phyloP scores from a whole-genome alignment of 2,113 vertebrate genomes.

The Burhinus oedicnemus region DNA sequence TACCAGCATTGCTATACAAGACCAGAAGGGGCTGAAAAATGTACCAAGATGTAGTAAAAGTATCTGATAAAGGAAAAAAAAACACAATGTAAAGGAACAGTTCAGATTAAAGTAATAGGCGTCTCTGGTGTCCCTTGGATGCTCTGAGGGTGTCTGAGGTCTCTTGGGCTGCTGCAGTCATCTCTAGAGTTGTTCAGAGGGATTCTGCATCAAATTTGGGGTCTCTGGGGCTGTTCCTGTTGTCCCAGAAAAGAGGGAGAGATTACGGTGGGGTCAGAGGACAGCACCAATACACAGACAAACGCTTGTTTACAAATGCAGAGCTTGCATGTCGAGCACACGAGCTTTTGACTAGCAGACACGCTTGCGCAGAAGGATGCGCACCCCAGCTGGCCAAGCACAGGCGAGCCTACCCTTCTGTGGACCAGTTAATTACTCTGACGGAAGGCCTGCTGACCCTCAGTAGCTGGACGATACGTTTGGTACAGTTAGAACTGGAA shows the following conservation, averaged over 20 bases:
- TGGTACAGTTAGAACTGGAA: neutral
- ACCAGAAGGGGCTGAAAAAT: neutral
- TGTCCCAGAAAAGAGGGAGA: neutral
- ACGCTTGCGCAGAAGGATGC: neutral
- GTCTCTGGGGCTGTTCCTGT: neutral
- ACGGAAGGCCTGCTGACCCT: neutral
- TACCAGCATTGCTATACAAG: neutral
- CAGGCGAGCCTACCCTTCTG: neutral
- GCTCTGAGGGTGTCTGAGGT: neutral
- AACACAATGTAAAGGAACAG: neutral
- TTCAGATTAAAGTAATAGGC: neutral
- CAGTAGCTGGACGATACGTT: neutral
- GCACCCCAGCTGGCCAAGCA: neutral
- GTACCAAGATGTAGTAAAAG: neutral
- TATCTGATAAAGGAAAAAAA: neutral
- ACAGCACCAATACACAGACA: neutral
- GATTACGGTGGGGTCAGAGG: neutral
- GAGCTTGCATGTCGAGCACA: rapidly evolving
- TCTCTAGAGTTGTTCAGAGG: neutral
- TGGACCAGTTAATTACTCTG: neutral
- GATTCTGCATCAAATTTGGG: neutral
- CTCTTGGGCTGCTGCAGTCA: neutral
- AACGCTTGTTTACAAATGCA: neutral
- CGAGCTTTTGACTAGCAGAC: neutral
- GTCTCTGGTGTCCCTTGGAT: neutral